Evolutionary conservation across 1,140 invertebrate genomes (phyloP).

Genomic region (Trichonephila clavata): DNA sequence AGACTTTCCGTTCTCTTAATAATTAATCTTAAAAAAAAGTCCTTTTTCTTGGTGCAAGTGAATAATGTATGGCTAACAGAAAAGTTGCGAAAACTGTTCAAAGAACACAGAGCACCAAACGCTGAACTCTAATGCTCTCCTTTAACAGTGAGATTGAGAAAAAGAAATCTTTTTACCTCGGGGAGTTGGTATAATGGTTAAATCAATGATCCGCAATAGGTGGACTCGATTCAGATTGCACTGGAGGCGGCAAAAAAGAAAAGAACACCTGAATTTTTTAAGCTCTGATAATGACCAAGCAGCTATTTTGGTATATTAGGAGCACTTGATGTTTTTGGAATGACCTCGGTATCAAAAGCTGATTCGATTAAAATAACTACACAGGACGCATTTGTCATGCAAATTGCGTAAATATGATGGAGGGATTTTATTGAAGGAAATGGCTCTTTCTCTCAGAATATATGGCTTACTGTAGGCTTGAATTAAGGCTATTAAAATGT

Average conservation of each 20-base stretch:
- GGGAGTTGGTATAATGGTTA: slow-evolving; percentile 10
- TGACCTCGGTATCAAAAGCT: background rate
- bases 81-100: no score
- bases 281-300: background rate
- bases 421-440: background rate
- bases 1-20: no score
- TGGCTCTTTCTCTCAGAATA: background rate
- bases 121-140: background rate
- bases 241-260: background rate
- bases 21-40: no score
- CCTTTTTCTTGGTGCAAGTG: no score
- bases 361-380: background rate
- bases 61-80: no score
- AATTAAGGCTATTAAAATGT: background rate
- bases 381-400: background rate
- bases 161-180: slow-evolving; percentile 9
- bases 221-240: slow-evolving; percentile 22
- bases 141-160: background rate
- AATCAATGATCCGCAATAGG: slow-evolving; percentile 34
- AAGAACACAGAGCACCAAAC: no score
- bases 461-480: no score
- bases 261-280: background rate
- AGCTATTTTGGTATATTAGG: slow-evolving; percentile 22
- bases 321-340: slow-evolving; percentile 8
- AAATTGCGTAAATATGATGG: background rate